Evolutionary conservation across 2,113 vertebrate genomes (phyloP), one percentile per base, ranked within the genome.

Genomic region (Labeo rohita): DNA sequence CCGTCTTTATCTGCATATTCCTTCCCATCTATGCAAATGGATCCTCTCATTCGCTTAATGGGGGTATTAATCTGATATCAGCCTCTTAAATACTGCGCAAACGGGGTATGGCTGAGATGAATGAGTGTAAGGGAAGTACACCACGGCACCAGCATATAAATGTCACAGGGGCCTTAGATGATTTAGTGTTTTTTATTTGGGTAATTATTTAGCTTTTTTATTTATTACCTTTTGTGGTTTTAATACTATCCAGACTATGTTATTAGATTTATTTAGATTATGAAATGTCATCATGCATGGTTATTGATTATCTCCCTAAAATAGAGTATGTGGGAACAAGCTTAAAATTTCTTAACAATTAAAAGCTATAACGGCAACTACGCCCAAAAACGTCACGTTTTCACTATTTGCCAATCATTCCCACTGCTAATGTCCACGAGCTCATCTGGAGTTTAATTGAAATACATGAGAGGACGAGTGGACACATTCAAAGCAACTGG

Each of bases 61-160:
- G 88, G 85, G 84, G 70, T 88, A 90, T 88, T 90, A 87, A 91
- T 90, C 88, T 86, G 86, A 82, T 84, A 88, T 45, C 63, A 87
- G 88, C 83, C 85, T 84, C 77, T 81, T 81, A 80, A 87, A 84
- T 45, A 74, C 39, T 3, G 49, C 28, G 8, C 49, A 78, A 36
- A 18, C 75, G 50, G 78, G 65, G 43, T 86, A 78, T 75, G 23
- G 78, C 54, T 49, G 61, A 85, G 56, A 75, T 54, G 59, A 82
- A 85, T 84, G 66, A 43, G 66, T 43, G 10, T 45, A 59, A 84
- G 28, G 16, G 8, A 70, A 39, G 80, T 21, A n/a, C 47, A 36
- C 34, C 10, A 70, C 28, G 8, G 10, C 68, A 72, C 75, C 50
- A 74, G 77, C 68, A 86, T 74, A 59, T 81, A 63, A 74, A 63